Evolutionary conservation across 2,888 invertebrate species (phyloP), one percentile per base, ranked within the genome.

Genomic region (Achlya flavicornis): DNA sequence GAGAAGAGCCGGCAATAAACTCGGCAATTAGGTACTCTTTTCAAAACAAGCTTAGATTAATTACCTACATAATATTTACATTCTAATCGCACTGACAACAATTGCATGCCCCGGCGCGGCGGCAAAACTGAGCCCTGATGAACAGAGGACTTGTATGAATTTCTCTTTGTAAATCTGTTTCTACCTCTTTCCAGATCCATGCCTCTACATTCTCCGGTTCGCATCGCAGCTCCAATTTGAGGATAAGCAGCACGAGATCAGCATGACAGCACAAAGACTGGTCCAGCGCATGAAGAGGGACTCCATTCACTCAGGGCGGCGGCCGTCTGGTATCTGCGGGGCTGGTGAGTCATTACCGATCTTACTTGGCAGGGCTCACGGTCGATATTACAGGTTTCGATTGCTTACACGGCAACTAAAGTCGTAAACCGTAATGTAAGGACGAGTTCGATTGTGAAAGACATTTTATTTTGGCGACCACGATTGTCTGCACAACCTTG

Each of bases 241-340:
- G 0, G 96, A 97, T 0, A 98, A 98, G 90, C 97, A 98, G 12
- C 98, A 99, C 80, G 98, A 98, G 85, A 99, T 99, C 6, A 97
- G 98, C 64, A 98, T 97, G 95, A 98, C 99, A 3, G 99, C 99
- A 0, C 94, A 98, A 65, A 95, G 99, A 64, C 94, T 99, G 67
- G 98, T 99, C 32, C 97, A 98, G 89, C 95, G 99, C 77, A 99
- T 99, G 99, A 99, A 99, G 90, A 95, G 98, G 79, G 99, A 99
- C 90, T 99, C 98, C 87, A 97, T 99, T 88, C 98, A 99, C 86
- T 98, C 98, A 0, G 99, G 99, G 8, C 95, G 99, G 66, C 94
- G 99, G 74, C 99, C 99, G 1, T 98, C 99, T 0, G 99, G 99
- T 12, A 95, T 99, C 26, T 99, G 99, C 91, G 99, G 99, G 33